Conservation (phyloP, 2,113 vertebrate genomes). For the Barbus barbus region DNA sequence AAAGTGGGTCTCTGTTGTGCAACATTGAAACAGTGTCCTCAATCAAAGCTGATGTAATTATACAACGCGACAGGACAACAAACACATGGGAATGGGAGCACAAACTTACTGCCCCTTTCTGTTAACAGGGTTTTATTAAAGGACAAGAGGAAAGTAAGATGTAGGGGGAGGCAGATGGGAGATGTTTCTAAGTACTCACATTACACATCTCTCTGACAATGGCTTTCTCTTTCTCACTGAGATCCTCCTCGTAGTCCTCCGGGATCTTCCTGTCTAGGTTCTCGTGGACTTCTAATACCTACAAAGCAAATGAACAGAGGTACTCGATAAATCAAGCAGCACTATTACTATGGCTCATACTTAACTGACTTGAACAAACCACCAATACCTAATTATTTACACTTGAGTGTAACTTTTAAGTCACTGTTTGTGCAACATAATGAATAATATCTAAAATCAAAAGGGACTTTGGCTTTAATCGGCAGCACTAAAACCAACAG, state of each 20-base stretch:
- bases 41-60: conserved; percentile 38
- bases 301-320: conserved; percentile 24
- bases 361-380: too few species aligned
- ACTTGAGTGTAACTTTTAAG: too few species aligned
- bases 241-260: conserved; percentile 86
- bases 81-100: conserved; percentile 11
- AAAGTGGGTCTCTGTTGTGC: conserved; percentile 37
- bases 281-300: conserved; percentile 92
- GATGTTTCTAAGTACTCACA: conserved; percentile 68
- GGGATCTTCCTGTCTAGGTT: conserved; percentile 86
- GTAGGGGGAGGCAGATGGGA: background rate
- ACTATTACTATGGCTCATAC: background rate
- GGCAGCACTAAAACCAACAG: too few species aligned
- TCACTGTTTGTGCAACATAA: too few species aligned
- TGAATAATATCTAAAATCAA: too few species aligned
- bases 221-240: conserved; percentile 93
- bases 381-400: too few species aligned
- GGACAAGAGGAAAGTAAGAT: background rate
- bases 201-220: conserved; percentile 96
- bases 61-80: conserved; percentile 44
- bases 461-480: too few species aligned
- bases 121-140: conserved; percentile 9
- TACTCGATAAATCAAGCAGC: background rate
- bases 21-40: conserved; percentile 33
- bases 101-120: conserved; percentile 25